Evolutionary conservation across 2,888 invertebrate genomes (phyloP).

Genomic region (Bhutanitis thaidina): DNA sequence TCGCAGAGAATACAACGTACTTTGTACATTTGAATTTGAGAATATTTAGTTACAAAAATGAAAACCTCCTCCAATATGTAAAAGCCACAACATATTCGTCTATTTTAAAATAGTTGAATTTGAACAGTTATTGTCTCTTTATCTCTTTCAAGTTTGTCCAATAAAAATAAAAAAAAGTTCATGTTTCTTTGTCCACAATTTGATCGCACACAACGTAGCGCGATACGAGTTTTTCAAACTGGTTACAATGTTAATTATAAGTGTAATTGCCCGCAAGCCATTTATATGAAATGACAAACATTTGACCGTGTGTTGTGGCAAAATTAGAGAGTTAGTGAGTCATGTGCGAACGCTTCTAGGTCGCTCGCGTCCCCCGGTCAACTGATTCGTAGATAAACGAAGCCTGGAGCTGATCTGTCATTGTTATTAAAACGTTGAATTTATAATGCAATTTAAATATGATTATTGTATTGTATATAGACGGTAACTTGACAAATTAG

Average conservation of each 20-base stretch:
- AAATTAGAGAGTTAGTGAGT: conserved; percentile 18
- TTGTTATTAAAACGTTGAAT: conserved; percentile 42
- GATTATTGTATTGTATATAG: conserved; percentile 34
- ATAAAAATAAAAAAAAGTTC: background rate
- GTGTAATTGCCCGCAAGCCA: conserved; percentile 16
- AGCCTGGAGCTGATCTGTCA: conserved; percentile 45
- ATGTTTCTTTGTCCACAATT: conserved; percentile 10
- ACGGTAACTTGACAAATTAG: conserved; percentile 20
- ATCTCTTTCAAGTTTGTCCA: background rate
- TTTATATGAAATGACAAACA: conserved; percentile 15
- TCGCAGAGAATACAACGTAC: no score
- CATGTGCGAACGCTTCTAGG: conserved; percentile 25
- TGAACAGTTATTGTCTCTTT: background rate
- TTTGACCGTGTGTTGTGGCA: conserved; percentile 11
- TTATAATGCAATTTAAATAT: conserved; percentile 42
- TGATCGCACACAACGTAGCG: conserved; percentile 3
- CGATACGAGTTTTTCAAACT: conserved; percentile 12
- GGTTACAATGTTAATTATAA: conserved; percentile 16
- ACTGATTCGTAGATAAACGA: conserved; percentile 34
- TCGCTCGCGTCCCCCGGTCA: conserved; percentile 48
- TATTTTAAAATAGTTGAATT: background rate
- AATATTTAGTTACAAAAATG: no score
- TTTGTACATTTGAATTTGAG: no score
- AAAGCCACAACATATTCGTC: background rate
- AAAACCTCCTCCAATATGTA: no score